These are phyloP conservation scores for Atta cephalotes DNA, from an alignment of 1,140 invertebrate species.

Conservation along the genomic window DNA sequence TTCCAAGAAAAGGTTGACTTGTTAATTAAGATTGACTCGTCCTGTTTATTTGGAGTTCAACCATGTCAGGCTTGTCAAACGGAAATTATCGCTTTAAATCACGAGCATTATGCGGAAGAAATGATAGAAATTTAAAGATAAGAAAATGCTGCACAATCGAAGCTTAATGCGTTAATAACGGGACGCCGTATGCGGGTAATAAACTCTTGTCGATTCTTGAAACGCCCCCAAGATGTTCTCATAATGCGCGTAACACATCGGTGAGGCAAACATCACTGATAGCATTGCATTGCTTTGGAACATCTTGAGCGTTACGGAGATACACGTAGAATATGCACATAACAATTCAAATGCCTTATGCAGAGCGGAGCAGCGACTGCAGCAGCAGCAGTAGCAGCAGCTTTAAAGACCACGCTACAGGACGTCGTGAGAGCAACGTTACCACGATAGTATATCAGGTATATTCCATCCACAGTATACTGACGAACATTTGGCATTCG, in stretches of 20 bases:
- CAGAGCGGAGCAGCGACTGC: constrained; percentile 47
- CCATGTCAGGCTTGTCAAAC: background rate
- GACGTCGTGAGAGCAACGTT: constrained; percentile 65
- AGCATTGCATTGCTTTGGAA: constrained; percentile 65
- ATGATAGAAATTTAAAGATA: constrained; percentile 12
- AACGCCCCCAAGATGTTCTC: constrained; percentile 42
- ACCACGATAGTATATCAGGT: constrained; percentile 59
- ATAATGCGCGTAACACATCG: constrained; percentile 61
- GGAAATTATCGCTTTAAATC: background rate
- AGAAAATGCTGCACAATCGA: background rate
- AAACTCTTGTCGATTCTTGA: constrained; percentile 66
- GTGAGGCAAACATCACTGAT: constrained; percentile 67
- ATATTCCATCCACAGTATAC: constrained; percentile 60
- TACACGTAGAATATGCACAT: constrained; percentile 60
- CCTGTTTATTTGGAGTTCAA: background rate
- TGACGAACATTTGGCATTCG: constrained; percentile 61
- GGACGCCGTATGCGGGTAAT: background rate
- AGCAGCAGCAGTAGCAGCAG: constrained; percentile 48
- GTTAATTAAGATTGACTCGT: constrained; percentile 9
- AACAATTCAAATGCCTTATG: constrained; percentile 68
- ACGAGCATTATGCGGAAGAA: background rate
- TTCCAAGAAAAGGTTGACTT: background rate
- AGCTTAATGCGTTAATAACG: constrained; percentile 29
- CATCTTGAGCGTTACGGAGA: constrained; percentile 58
- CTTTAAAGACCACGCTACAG: constrained; percentile 65